Conservation (phyloP, 2,113 vertebrate genomes). For the Elachura formosa region DNA sequence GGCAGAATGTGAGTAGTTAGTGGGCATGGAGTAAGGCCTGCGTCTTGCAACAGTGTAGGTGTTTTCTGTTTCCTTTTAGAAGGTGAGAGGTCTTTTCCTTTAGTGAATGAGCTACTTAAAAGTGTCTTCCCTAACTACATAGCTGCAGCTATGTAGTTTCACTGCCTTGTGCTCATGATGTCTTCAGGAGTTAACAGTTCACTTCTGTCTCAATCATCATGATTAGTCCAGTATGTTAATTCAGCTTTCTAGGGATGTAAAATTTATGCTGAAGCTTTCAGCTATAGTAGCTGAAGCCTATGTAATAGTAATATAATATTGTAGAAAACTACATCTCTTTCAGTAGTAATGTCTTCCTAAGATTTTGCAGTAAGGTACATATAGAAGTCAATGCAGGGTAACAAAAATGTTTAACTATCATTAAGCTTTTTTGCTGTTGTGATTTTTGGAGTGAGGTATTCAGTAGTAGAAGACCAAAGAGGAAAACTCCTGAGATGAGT, state of each 20-base stretch:
- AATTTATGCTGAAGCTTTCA: background rate
- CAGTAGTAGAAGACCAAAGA: background rate
- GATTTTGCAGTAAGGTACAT: background rate
- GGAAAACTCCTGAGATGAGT: background rate
- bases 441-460: background rate
- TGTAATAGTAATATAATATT: background rate
- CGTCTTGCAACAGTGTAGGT: background rate
- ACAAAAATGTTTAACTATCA: background rate
- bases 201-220: background rate
- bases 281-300: background rate
- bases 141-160: background rate
- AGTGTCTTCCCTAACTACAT: background rate
- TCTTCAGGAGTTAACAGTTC: background rate
- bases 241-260: background rate
- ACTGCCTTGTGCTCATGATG: background rate
- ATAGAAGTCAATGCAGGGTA: accelerated
- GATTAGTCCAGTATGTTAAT: background rate
- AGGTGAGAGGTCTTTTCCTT: background rate
- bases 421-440: background rate
- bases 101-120: background rate
- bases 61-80: background rate
- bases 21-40: background rate
- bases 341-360: background rate
- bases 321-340: background rate
- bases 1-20: background rate